Percentiles rank a stretch among this genome's conserved stretches.
Evolutionary conservation across 2,113 vertebrate species (phyloP).

Genomic region (Camelus bactrianus): DNA sequence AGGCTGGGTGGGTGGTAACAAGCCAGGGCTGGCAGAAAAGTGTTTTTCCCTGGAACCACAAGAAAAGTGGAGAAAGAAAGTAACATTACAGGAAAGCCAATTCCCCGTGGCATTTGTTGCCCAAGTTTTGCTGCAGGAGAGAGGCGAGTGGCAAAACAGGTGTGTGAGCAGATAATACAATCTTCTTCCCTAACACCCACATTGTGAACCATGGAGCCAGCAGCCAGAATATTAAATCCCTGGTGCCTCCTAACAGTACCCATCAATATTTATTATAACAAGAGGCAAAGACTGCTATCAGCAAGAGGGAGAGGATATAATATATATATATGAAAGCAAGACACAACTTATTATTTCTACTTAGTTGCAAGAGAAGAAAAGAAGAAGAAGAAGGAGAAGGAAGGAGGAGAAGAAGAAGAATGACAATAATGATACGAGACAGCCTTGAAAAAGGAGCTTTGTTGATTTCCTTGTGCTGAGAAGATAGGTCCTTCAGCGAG

Average conservation of each 20-base stretch:
- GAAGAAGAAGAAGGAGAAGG: neutral
- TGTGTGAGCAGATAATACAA: slow-evolving; percentile 63
- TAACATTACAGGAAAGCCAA: neutral
- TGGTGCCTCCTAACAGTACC: slow-evolving; percentile 72
- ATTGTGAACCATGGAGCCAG: neutral
- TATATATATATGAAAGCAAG: slow-evolving; percentile 46
- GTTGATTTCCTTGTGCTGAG: slow-evolving; percentile 74
- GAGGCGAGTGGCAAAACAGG: slow-evolving; percentile 45
- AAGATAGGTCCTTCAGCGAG: slow-evolving; percentile 77
- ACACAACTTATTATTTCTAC: slow-evolving; percentile 75
- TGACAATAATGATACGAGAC: slow-evolving; percentile 52
- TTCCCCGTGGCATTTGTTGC: neutral
- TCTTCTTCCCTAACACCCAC: neutral
- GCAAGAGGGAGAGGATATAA: slow-evolving; percentile 59
- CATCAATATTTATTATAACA: slow-evolving; percentile 83
- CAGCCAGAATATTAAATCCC: slow-evolving; percentile 72
- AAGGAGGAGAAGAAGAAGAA: neutral
- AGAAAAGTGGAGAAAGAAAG: slow-evolving; percentile 54
- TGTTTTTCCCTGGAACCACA: neutral
- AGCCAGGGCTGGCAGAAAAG: neutral
- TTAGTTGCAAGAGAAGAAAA: slow-evolving; percentile 69
- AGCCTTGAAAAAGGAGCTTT: slow-evolving; percentile 59
- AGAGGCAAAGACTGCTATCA: slow-evolving; percentile 79
- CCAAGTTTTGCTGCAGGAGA: slow-evolving; percentile 45
- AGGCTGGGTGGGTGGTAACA: neutral